Percentiles rank a stretch among this genome's conserved stretches.
Evolutionary conservation across 2,113 vertebrate species (phyloP).

Genomic region (Cercocebus atys): DNA sequence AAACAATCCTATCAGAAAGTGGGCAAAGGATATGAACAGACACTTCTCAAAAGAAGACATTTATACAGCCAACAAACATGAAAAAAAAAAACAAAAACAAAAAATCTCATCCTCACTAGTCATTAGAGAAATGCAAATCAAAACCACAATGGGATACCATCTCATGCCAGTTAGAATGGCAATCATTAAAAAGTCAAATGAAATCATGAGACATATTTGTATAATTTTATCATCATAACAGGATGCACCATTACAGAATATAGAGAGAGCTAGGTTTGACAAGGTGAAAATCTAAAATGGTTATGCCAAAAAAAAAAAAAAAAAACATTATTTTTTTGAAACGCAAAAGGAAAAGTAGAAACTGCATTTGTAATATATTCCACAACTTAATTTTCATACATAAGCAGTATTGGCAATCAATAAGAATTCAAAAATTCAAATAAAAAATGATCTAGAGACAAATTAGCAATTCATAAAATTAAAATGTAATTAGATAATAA

Average conservation of each 20-base stretch:
- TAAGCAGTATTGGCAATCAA: neutral
- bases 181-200: neutral
- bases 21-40: too few species aligned
- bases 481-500: neutral
- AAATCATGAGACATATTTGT: neutral
- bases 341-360: neutral
- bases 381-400: neutral
- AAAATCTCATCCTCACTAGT: too few species aligned
- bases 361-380: neutral
- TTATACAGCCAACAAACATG: too few species aligned
- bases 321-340: neutral
- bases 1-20: too few species aligned
- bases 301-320: rapidly evolving
- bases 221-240: neutral
- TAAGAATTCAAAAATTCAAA: neutral
- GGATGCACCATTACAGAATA: neutral
- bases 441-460: neutral
- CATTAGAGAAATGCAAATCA: too few species aligned
- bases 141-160: too few species aligned
- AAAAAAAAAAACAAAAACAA: rapidly evolving
- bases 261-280: neutral
- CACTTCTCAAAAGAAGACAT: too few species aligned
- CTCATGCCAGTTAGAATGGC: too few species aligned
- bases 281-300: neutral
- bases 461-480: neutral